phyloP scores from a whole-genome alignment of 2,113 vertebrate species.

The Scartelaos histophorus region DNA sequence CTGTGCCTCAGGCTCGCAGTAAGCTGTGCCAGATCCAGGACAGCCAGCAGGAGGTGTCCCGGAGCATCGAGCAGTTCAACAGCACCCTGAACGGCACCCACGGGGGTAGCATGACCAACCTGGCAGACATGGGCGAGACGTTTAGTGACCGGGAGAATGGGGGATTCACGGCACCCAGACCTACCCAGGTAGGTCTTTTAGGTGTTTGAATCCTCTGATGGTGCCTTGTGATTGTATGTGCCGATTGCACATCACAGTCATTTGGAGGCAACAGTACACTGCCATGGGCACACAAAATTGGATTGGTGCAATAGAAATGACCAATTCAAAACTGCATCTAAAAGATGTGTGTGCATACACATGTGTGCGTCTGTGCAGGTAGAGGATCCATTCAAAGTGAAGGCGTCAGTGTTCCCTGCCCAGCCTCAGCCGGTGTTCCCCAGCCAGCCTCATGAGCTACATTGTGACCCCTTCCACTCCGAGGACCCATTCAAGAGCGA shows the following conservation, averaged over 20 bases:
- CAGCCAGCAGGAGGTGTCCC: slow-evolving; percentile 86
- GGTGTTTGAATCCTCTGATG: too few relatives aligned
- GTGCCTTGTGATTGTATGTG: too few relatives aligned
- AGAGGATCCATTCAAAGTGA: slow-evolving; percentile 95
- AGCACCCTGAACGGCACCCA: slow-evolving; percentile 86
- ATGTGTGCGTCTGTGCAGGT: slow-evolving; percentile 50
- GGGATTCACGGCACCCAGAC: slow-evolving; percentile 83
- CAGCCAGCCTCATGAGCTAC: slow-evolving; percentile 83
- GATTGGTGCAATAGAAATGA: too few relatives aligned
- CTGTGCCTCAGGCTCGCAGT: slow-evolving; percentile 83
- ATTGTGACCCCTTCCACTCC: slow-evolving; percentile 90
- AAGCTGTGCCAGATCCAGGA: slow-evolving; percentile 93
- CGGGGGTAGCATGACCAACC: slow-evolving; percentile 86
- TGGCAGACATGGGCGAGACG: slow-evolving; percentile 88
- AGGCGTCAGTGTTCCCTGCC: slow-evolving; percentile 85
- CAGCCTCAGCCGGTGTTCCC: slow-evolving; percentile 80
- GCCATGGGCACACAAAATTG: too few relatives aligned
- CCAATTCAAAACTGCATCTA: too few relatives aligned
- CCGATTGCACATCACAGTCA: too few relatives aligned
- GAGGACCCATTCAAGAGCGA: slow-evolving; percentile 96
- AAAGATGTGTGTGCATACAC: too few relatives aligned
- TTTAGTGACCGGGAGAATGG: slow-evolving; percentile 83
- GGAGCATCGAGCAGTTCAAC: slow-evolving; percentile 87
- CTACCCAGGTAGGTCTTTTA: slow-evolving; percentile 36
- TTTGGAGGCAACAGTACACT: too few relatives aligned